Evolutionary conservation across 2,113 vertebrate genomes (phyloP).

Genomic region (Nansenia antarctica): DNA sequence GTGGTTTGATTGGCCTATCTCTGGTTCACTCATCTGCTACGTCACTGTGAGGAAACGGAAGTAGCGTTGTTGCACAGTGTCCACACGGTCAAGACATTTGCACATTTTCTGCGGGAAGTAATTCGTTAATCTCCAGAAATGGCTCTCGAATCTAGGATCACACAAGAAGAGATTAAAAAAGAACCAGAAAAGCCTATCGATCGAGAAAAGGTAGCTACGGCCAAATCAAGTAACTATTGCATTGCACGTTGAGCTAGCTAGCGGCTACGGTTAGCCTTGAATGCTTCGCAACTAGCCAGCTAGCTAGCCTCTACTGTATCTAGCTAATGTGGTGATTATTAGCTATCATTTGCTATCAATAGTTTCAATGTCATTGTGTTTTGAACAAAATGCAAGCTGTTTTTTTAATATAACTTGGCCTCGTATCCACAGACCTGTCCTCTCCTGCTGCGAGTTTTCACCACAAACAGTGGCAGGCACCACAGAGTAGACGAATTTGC

Average conservation of each 20-base stretch:
- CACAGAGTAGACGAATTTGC: conserved; percentile 94
- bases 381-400: too few relatives aligned
- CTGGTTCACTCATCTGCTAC: not conserved
- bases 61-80: not conserved
- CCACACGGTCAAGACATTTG: too few relatives aligned
- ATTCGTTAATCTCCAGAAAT: conserved; percentile 58
- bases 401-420: too few relatives aligned
- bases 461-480: conserved; percentile 94
- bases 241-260: not conserved
- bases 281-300: not conserved
- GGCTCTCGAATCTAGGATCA: conserved; percentile 87
- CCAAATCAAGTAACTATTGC: not conserved
- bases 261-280: not conserved
- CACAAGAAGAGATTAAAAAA: conserved; percentile 88
- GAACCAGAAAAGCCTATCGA: conserved; percentile 87
- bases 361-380: too few relatives aligned
- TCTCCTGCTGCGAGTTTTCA: conserved; percentile 92
- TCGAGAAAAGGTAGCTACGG: conserved; percentile 81
- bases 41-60: not conserved
- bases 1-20: too few relatives aligned
- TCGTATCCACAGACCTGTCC: conserved; percentile 92
- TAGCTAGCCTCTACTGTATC: not conserved
- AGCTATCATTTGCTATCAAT: too few relatives aligned
- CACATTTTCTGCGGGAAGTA: not conserved
- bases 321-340: too few relatives aligned